Percentiles rank a stretch among this genome's conserved stretches.
Evolutionary conservation across 2,113 vertebrate genomes (phyloP).

Genomic region (Cervus canadensis): DNA sequence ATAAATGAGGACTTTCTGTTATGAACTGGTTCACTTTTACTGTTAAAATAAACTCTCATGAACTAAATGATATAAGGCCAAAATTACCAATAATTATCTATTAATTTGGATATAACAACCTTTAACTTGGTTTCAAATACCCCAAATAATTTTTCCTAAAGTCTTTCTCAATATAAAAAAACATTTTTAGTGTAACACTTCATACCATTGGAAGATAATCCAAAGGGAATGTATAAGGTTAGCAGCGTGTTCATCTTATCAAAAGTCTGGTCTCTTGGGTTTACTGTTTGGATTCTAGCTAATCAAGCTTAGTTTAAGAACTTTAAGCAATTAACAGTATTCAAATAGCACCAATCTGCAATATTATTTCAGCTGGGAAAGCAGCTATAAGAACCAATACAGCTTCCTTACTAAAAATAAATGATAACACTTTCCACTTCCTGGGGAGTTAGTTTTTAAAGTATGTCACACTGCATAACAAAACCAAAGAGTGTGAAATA

Average conservation of each 20-base stretch:
- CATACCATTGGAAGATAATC: conserved; percentile 6
- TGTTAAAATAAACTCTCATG: not conserved
- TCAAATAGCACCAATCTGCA: conserved; percentile 70
- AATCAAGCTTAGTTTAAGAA: conserved; percentile 62
- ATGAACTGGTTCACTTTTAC: not conserved
- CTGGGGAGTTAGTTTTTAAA: conserved; percentile 27
- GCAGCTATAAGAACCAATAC: conserved; percentile 29
- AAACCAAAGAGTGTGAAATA: not conserved
- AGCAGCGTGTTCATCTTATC: conserved; percentile 63
- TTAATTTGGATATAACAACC: not conserved
- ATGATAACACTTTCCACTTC: conserved; percentile 6
- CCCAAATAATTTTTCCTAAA: not conserved
- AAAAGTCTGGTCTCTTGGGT: conserved; percentile 55
- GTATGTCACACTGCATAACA: not conserved
- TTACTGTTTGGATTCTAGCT: conserved; percentile 63
- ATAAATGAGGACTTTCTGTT: conserved; percentile 1
- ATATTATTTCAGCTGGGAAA: conserved; percentile 70
- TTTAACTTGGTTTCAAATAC: conserved; percentile 35
- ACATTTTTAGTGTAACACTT: conserved; percentile 34
- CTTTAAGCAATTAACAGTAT: conserved; percentile 64
- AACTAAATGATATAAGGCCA: not conserved
- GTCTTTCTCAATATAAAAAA: conserved; percentile 28
- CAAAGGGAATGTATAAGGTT: conserved; percentile 40
- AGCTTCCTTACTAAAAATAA: conserved; percentile 44
- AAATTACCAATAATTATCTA: not conserved